Base-by-base conservation (phyloP, 2,113 vertebrate species). In the Sitta europaea region DNA sequence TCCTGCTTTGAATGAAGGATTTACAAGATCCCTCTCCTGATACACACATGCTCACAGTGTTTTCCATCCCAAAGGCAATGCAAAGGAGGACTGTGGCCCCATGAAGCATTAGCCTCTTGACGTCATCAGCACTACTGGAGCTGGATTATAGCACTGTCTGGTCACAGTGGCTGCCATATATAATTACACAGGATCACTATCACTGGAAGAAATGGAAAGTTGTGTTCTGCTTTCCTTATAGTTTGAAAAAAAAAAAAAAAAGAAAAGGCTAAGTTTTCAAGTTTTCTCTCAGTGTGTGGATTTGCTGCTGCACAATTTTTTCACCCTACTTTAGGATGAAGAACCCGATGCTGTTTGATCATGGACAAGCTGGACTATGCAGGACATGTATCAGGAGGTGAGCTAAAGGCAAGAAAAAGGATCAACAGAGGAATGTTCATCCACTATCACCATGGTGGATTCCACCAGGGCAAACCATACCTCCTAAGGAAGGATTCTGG, bases 121-220 rank as follows among this genome's bases (percentile, higher is more conserved):
- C 9, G 27, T 38, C 1, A 3, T 35, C 1, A 1, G 14, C 14
- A 2, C 10, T 29, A 20, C 0, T 53, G 10, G 18, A 48, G 24
- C 6, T 68, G 35, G 24, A 72, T 38, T 33, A 24, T 17, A 21
- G 10, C 28, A 13, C 6, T 68, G 23, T 12, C 28, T 12, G 22
- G 16, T 73, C 38, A 27, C 38, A 73, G 11, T 74, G 35, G 1
- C 12, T 77, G 43, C 7, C 8, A 11, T 21, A 23, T 29, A 11
- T 14, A 38, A 40, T 43, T 42, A 53, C 12, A 38, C 11, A 53
- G 17, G 24, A 47, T 47, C 63, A 50, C 21, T 54, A 21, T 5
- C 9, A 4, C 48, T 73, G 22, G 33, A 77, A 68, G 21, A 48
- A 67, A 77, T 33, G 10, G 4, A 22, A 63, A 11, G 5, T 29